These are phyloP conservation scores for Leptobrachium leishanense DNA, from an alignment of 2,113 vertebrate species.

Conservation along the genomic window DNA sequence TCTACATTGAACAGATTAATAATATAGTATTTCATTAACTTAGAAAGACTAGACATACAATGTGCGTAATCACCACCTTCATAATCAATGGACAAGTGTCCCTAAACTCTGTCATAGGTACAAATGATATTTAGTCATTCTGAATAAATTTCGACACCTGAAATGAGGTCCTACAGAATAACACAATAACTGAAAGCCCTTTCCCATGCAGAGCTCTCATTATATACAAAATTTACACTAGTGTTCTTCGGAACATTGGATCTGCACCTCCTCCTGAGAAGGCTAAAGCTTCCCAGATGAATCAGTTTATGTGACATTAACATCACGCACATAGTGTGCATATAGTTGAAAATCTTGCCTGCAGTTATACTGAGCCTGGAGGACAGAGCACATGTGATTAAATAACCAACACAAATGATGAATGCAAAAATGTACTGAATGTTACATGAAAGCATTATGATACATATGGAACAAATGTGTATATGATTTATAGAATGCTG, in stretches of 20 bases:
- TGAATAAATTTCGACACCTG: not conserved
- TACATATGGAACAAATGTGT: not conserved
- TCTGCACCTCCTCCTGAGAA: not conserved
- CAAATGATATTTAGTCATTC: not conserved
- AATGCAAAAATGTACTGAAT: conserved; percentile 45
- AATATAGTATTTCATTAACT: too few relatives aligned
- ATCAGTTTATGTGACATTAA: conserved; percentile 15
- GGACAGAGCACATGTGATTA: conserved; percentile 14
- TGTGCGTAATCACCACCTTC: too few relatives aligned
- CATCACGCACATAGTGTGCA: not conserved
- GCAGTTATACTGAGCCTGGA: not conserved
- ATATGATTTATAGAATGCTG: too few relatives aligned
- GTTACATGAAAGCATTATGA: not conserved
- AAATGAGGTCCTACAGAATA: not conserved
- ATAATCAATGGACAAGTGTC: too few relatives aligned
- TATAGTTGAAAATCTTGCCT: not conserved
- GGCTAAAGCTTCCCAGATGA: conserved; percentile 8
- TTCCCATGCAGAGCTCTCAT: not conserved
- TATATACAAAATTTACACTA: not conserved
- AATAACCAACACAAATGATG: conserved; percentile 27
- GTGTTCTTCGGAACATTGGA: not conserved
- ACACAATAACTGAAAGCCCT: not conserved
- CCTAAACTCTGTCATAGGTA: too few relatives aligned
- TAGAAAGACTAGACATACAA: too few relatives aligned
- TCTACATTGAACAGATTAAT: too few relatives aligned